These are phyloP conservation scores for Xestia rhomboidea DNA, from an alignment of 2,888 invertebrate species.

Conservation along the genomic window DNA sequence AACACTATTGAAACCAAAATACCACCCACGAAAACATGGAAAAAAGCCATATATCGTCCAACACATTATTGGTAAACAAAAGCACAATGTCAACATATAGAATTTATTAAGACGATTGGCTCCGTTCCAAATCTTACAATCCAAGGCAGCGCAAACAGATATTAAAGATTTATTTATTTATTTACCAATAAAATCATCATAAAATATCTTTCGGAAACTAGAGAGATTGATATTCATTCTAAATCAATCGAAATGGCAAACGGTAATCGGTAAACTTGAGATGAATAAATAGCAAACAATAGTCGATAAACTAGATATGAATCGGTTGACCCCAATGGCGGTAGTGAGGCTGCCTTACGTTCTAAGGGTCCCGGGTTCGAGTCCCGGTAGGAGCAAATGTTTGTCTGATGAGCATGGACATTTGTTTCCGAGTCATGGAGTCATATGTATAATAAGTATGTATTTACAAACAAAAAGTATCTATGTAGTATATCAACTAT, in stretches of 20 bases:
- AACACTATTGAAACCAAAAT: slow-evolving; percentile 25
- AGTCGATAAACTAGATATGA: slow-evolving; percentile 12
- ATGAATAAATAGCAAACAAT: slow-evolving; percentile 29
- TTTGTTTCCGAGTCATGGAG: too few relatives aligned
- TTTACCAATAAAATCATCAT: slow-evolving; percentile 58
- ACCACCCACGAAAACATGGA: slow-evolving; percentile 23
- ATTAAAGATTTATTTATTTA: slow-evolving; percentile 62
- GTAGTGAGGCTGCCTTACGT: too few relatives aligned
- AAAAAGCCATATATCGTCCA: slow-evolving; percentile 35
- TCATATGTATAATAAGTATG: too few relatives aligned
- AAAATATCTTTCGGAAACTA: slow-evolving; percentile 53
- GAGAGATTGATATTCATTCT: slow-evolving; percentile 34
- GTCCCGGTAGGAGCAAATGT: too few relatives aligned
- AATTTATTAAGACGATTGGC: slow-evolving; percentile 58
- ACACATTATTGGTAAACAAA: slow-evolving; percentile 57
- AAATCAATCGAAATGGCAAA: slow-evolving; percentile 51
- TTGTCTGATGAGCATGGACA: too few relatives aligned
- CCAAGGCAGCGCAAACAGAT: slow-evolving; percentile 44
- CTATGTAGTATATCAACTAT: too few relatives aligned
- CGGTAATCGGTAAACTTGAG: slow-evolving; percentile 8
- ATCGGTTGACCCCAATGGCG: too few relatives aligned
- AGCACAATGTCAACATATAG: slow-evolving; percentile 56
- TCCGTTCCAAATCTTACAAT: slow-evolving; percentile 50
- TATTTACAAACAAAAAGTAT: too few relatives aligned
- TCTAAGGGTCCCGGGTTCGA: too few relatives aligned